Base-by-base conservation (phyloP, 2,113 vertebrate genomes). In the Ranitomeya variabilis region DNA sequence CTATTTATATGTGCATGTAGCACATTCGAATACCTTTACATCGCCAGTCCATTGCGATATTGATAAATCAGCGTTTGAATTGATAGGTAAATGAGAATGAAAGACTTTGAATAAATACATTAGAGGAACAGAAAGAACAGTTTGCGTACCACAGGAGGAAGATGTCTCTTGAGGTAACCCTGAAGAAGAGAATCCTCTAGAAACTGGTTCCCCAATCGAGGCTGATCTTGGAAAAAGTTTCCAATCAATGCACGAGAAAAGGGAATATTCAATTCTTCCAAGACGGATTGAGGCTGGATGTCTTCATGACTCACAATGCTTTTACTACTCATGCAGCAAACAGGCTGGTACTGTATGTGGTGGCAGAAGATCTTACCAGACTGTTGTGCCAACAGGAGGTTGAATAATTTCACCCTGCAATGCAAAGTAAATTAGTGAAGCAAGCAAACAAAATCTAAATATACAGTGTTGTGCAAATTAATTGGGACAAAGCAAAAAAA, bases 141-240 rank as follows among this genome's bases (percentile, higher is more conserved):
- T 60, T 21, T 0, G 12, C 93, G 91, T 87, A 96, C 96, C 96
- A 96, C 66, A 6, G 92, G 62, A 1, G 95, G 94, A 45, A 96
- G 91, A 87, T 94, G 92, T 80, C 94, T 91, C 80, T 89, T 93
- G 90, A 95, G 90, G 91, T 96, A 97, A 71, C 91, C 93, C 90
- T 15, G 91, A 60, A 96, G 95, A 86, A 96, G 91, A 74, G 92
- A 90, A 77, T 96, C 96, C 86, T 96, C 95, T 78, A 95, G 82
- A 90, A 95, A 95, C 0, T 37, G 93, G 88, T 95, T 96, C 85
- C 94, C 94, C 51, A 93, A 89, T 76, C 91, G 51, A 0, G 96
- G 95, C 31, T 78, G 92, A 45, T 96, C 93, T 77, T 94, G 94
- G 89, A 95, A 93, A 90, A 97, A 95, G 3, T 80, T 86, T 14